Evolutionary conservation across 2,888 invertebrate species (phyloP), one percentile per base, ranked within the genome.

Genomic region (Siphonodentalium dalli): DNA sequence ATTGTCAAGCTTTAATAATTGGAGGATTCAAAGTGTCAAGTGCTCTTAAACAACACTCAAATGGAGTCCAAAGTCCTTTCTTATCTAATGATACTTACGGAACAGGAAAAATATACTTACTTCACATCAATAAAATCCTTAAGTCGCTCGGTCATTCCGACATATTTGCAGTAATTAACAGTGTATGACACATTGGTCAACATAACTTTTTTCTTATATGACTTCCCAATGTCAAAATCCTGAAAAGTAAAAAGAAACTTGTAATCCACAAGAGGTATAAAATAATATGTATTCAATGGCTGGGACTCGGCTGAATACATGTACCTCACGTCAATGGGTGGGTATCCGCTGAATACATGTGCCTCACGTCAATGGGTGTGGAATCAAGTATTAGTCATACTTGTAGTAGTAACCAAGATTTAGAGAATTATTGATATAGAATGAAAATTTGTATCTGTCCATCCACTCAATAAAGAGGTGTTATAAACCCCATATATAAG

Each of bases 171-270:
- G 61, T 77, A 78, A 62, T 81, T 82, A 18, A 82, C 77, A 18
- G 77, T 74, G 61, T 80, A 80, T 1, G 80, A 80, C 11, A 81
- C 80, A 63, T 82, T 82, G 29, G 82, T 82, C 39, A 82, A 57
- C 0, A 69, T 69, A 21, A 82, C 78, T 55, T 72, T 77, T 66
- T 79, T 79, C 63, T 79, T 78, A 69, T 82, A 82, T 0, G 69
- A 66, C 49, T 72, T 74, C 5, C 78, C 80, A 13, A 82, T 77
- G 46, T 75, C 78, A 71, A 82, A 80, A 60, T 81, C 80, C 80
- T 81, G 65, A 1, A 65, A 41, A 24, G 28, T 43, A 47, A 50
- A 48, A 35, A 26, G 15, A 11, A 26, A 29, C 31, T 27, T 29
- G 35, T 18, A n/a, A 26, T 34, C 15, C 29, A 28, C 33, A 1